phyloP scores from a whole-genome alignment of 2,113 vertebrate genomes.

The Semnopithecus entellus region DNA sequence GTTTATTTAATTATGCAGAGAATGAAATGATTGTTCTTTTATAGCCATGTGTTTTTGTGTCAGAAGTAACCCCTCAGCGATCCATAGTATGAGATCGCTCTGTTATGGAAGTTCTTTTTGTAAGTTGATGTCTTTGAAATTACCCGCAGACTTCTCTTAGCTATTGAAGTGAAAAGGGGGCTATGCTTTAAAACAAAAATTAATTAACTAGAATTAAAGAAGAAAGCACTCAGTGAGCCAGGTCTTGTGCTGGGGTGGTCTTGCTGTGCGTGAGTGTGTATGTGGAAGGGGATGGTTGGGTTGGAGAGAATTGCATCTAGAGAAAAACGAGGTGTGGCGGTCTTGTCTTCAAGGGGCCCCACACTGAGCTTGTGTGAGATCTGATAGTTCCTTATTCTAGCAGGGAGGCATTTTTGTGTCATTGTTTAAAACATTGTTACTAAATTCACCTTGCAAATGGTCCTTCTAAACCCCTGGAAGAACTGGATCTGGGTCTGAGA shows the following conservation, averaged over 20 bases:
- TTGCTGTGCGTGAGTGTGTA: fast-evolving
- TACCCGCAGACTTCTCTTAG: neutral
- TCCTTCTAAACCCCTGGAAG: neutral
- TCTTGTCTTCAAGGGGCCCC: too few relatives aligned
- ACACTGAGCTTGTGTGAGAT: fast-evolving
- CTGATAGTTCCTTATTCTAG: neutral
- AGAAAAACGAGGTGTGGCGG: neutral
- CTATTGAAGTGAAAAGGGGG: neutral
- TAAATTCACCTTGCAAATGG: neutral
- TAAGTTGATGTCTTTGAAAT: neutral
- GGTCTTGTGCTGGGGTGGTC: neutral
- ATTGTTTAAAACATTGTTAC: neutral
- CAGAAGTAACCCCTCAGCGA: neutral
- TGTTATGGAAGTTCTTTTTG: neutral
- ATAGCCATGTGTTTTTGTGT: neutral
- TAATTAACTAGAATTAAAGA: too few relatives aligned
- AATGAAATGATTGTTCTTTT: neutral
- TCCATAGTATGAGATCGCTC: fast-evolving
- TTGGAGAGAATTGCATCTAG: too few relatives aligned
- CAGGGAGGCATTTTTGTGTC: neutral
- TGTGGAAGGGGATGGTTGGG: neutral
- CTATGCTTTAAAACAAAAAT: neutral
- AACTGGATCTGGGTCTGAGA: neutral
- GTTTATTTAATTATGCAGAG: neutral
- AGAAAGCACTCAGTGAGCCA: neutral